phyloP scores from a whole-genome alignment of 1,140 invertebrate species.

The Apis laboriosa region DNA sequence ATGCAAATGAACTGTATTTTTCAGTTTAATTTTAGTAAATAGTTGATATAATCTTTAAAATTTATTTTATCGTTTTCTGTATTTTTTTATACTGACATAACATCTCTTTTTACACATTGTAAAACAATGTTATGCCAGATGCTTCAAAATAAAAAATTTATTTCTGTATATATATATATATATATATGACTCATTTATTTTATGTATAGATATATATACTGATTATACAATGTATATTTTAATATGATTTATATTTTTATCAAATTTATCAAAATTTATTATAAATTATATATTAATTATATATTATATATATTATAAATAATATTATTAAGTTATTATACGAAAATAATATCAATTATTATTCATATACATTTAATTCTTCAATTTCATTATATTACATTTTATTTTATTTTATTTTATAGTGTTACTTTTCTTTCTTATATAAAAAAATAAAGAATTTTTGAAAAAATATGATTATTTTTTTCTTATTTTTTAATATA shows the following conservation, averaged over 20 bases:
- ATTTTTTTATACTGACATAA: constrained; percentile 43
- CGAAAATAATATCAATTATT: neutral
- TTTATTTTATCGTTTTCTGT: constrained; percentile 46
- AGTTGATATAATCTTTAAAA: constrained; percentile 31
- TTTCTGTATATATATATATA: constrained; percentile 74
- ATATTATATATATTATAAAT: too few relatives aligned
- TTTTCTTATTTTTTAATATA: neutral
- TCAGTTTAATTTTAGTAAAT: constrained; percentile 57
- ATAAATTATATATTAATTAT: too few relatives aligned
- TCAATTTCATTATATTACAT: too few relatives aligned
- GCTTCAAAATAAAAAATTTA: constrained; percentile 77
- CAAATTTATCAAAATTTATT: too few relatives aligned
- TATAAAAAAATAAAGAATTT: neutral
- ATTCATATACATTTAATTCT: neutral
- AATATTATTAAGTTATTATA: too few relatives aligned
- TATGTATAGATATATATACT: neutral
- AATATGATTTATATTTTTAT: neutral
- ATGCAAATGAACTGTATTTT: neutral
- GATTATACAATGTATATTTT: neutral
- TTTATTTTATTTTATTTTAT: too few relatives aligned
- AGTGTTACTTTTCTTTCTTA: rapidly evolving
- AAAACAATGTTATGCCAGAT: constrained; percentile 74
- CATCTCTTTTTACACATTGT: constrained; percentile 73
- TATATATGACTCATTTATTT: constrained; percentile 19
- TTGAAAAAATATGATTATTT: neutral